A percentile compares a stretch with the other conserved stretches of the same genome.
phyloP scores from a whole-genome alignment of 2,797 vertebrate species.

The Dicrostonyx torquatus region DNA sequence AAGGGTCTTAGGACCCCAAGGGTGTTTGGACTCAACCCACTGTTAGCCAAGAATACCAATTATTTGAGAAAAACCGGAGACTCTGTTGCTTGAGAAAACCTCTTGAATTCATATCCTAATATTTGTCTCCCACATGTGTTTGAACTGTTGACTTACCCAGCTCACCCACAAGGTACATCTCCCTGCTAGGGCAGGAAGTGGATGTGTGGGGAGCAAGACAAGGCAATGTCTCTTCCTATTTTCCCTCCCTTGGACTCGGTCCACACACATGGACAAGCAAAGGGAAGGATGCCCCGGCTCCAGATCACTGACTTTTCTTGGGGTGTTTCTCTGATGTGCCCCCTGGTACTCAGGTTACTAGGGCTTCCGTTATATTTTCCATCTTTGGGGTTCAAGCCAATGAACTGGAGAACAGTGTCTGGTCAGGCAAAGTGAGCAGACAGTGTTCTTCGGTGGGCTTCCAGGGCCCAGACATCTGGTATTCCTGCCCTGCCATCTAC shows the following conservation, averaged over 20 bases:
- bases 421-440: neutral
- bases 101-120: neutral
- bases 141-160: neutral
- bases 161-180: neutral
- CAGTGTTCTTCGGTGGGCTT: rapidly evolving
- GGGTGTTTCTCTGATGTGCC: neutral
- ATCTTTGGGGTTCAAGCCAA: neutral
- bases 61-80: neutral
- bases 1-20: neutral
- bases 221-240: neutral
- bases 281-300: neutral
- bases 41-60: neutral
- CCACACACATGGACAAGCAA: neutral
- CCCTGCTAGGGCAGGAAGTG: neutral
- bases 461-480: neutral
- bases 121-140: neutral
- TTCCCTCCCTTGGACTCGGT: conserved; percentile 8
- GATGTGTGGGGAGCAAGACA: neutral
- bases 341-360: neutral
- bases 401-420: neutral
- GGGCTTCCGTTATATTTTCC: neutral
- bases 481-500: neutral
- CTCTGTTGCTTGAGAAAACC: neutral
- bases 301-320: neutral
- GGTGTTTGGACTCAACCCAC: neutral